Percentiles rank a stretch among this genome's conserved stretches.
Evolutionary conservation across 2,113 vertebrate genomes (phyloP).

Genomic region (Epinephelus moara): DNA sequence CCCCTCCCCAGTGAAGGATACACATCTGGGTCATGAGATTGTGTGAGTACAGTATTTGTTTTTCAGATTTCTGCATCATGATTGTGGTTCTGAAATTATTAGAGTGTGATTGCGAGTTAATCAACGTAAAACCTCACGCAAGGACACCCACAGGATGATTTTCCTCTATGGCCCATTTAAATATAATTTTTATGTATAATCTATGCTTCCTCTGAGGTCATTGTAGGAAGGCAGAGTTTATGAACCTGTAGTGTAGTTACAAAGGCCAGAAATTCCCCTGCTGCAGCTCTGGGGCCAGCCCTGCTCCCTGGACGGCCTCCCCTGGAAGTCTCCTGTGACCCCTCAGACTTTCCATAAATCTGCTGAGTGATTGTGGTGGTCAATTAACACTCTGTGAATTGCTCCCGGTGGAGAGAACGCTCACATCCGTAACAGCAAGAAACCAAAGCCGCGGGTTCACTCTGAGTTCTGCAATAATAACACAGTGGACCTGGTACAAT

Average conservation of each 20-base stretch:
- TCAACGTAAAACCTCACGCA: not conserved
- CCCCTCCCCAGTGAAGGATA: conserved; percentile 43
- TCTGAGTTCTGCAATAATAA: conserved; percentile 83
- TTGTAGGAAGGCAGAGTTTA: conserved; percentile 47
- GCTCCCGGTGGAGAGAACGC: conserved; percentile 71
- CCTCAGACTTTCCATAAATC: conserved; percentile 75
- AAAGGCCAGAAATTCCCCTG: conserved; percentile 61
- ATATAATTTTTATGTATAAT: conserved; percentile 26
- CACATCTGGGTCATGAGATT: conserved; percentile 78
- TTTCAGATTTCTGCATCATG: conserved; percentile 20
- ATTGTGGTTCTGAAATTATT: not conserved
- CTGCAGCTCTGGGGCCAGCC: conserved; percentile 33
- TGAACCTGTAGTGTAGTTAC: conserved; percentile 51
- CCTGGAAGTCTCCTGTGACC: conserved; percentile 74
- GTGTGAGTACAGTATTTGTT: conserved; percentile 20
- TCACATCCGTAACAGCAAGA: conserved; percentile 74
- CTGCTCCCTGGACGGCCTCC: conserved; percentile 65
- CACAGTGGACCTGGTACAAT: conserved; percentile 88
- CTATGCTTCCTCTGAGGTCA: conserved; percentile 54
- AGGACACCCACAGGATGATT: conserved; percentile 17
- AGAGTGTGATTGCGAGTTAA: conserved; percentile 2
- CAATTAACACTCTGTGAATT: conserved; percentile 82
- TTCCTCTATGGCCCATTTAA: conserved; percentile 20
- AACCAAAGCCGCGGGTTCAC: conserved; percentile 75
- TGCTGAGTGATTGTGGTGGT: conserved; percentile 79